Evolutionary conservation across 2,888 invertebrate species (phyloP), one percentile per base, ranked within the genome.

Genomic region (Drosophila limbata): DNA sequence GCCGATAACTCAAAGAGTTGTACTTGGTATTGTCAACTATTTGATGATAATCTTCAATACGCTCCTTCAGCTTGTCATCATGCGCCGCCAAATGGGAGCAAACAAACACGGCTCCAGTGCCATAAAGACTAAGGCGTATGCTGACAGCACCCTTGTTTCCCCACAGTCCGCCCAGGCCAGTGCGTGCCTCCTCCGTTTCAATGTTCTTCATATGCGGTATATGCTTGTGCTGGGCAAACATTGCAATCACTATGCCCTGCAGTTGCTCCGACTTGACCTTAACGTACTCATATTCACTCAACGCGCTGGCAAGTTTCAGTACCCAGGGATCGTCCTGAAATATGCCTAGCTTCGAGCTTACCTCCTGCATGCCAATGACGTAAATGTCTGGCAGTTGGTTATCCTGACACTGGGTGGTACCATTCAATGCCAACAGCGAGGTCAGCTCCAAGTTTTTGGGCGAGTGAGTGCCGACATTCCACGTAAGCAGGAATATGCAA

Each of bases 51-150:
- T 98, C 98, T 80, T 95, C 94, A 55, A 98, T 95, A 69, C 98
- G 94, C 81, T 97, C 97, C 35, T 95, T 94, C 25, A 97, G 93
- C 76, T 96, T 94, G 76, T 96, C 95, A 91, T 97, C 97, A 90
- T 98, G 98, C 4, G 98, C 97, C 11, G 98, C 96, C 80, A 99
- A 93, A 93, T 99, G 98, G 35, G 96, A 95, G 91, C 98, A 98
- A 15, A 98, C 96, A 63, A 98, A 94, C 89, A 97, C 97, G 39
- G 98, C 91, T 3, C 97, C 98, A 79, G 97, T 96, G 0, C 98
- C 98, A 90, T 97, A 97, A 33, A 98, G 94, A 88, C 96, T 96
- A 88, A 98, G 94, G 59, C 98, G 94, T 65, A 98, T 94, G 91
- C 97, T 97, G 5, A 98, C 97, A 4, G 97, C 98, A 21, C 98